Evolutionary conservation across 1,140 invertebrate species (phyloP), one percentile per base, ranked within the genome.

Genomic region (Diorhabda elongata): DNA sequence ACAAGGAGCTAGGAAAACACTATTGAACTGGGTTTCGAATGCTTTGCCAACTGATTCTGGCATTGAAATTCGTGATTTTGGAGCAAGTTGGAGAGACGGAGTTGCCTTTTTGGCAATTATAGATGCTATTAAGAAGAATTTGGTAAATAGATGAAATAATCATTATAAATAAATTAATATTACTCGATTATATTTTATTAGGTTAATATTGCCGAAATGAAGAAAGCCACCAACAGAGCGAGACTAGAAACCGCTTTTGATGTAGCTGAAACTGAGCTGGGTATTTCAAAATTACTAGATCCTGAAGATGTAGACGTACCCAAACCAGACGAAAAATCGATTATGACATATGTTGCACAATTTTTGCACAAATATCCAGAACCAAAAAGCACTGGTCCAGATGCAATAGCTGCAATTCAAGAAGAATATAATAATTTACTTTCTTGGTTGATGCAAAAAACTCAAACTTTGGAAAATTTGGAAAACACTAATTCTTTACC

Each of bases 331-430:
- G 97, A 99, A 80, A 95, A 96, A 82, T 98, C 96, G 45, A 95
- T 99, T 72, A 99, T 99, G 96, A 99, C 98, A 44, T 99, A 99
- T 82, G 96, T 99, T 58, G 96, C 98, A 52, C 96, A 99, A 84
- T 99, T 99, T 83, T 85, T 99, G 71, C 94, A 98, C 80, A 96
- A 96, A 83, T 98, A 96, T 82, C 92, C 92, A 26, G 92, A 94
- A 82, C 91, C 91, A 47, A 90, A 88, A 81, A 87, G 84, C 66
- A 85, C 84, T 61, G 86, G 85, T 70, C 84, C 84, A 4, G 90
- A 92, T 74, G 88, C 90, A 26, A 88, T 93, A 56, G 87, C 88
- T 42, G 85, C 89, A 70, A 87, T 94, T 66, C 90, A 95, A 79
- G 86, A 89, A 74, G 91, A 96, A 79, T 94, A 92, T 78, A 88